Percentiles rank a stretch among this genome's conserved stretches.
These are phyloP conservation scores for Tetheella fluctuosa DNA, from an alignment of 2,888 invertebrate species.

Conservation along the genomic window DNA sequence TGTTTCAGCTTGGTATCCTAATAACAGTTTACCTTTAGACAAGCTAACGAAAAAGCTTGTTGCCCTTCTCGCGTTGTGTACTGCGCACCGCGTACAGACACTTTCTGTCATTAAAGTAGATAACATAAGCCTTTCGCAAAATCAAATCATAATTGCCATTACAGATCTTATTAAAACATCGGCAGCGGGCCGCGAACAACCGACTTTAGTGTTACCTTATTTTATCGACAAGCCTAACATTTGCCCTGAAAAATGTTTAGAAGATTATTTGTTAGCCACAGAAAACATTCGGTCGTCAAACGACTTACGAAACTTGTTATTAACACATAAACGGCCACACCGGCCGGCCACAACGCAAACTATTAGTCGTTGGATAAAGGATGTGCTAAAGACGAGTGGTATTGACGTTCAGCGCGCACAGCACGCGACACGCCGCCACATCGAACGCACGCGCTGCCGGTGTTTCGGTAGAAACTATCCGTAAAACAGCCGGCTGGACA, in stretches of 20 bases:
- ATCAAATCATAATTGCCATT: too few relatives aligned
- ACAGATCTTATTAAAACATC: constrained; percentile 20
- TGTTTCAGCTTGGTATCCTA: constrained; percentile 30
- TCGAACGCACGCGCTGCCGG: constrained; percentile 21
- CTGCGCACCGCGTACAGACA: constrained; percentile 24
- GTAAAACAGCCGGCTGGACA: constrained; percentile 26
- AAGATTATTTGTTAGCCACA: too few relatives aligned
- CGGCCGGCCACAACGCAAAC: neutral
- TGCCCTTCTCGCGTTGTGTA: constrained; percentile 34
- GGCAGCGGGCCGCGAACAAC: constrained; percentile 11
- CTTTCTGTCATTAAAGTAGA: constrained; percentile 25
- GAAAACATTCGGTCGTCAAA: neutral
- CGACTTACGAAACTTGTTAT: neutral
- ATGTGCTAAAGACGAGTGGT: neutral
- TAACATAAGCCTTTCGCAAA: too few relatives aligned
- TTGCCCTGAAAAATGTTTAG: neutral
- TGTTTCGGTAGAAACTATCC: constrained; percentile 19
- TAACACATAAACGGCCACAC: neutral
- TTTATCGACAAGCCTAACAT: neutral
- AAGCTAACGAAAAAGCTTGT: constrained; percentile 33
- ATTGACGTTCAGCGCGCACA: constrained; percentile 20
- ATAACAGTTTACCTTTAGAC: constrained; percentile 23
- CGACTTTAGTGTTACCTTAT: neutral
- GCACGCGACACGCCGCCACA: constrained; percentile 20
- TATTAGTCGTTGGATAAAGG: neutral